phyloP scores from a whole-genome alignment of 1,140 invertebrate species.

The Wasmannia auropunctata region DNA sequence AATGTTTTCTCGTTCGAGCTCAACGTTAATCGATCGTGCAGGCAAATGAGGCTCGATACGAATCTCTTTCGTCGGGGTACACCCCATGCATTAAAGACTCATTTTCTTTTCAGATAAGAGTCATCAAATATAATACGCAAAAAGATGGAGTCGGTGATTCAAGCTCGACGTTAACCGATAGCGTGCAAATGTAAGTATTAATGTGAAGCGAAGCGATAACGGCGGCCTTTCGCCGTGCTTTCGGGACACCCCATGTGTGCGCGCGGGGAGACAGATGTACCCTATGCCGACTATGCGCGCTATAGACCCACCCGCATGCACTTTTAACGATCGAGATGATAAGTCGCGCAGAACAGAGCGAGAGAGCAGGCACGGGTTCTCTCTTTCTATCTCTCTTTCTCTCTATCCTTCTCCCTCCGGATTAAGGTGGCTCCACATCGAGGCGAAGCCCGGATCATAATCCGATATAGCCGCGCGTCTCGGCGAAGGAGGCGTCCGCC shows the following conservation, averaged over 20 bases:
- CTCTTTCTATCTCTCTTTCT: slow-evolving; percentile 14
- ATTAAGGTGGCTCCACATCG: slow-evolving; percentile 64
- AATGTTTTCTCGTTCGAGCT: not conserved
- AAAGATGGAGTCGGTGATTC: not conserved
- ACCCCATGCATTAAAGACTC: not conserved
- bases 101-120: slow-evolving; percentile 4
- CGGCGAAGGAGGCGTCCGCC: slow-evolving; percentile 19
- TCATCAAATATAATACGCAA: not conserved
- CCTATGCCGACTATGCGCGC: slow-evolving; percentile 60
- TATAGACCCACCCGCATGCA: slow-evolving; percentile 71
- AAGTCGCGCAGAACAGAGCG: slow-evolving; percentile 63
- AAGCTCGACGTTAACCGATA: not conserved
- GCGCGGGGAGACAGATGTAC: slow-evolving; percentile 67
- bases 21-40: not conserved
- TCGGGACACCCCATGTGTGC: slow-evolving; percentile 29
- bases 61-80: not conserved
- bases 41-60: not conserved
- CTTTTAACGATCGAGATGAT: slow-evolving; percentile 70
- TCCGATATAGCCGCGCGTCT: slow-evolving; percentile 25
- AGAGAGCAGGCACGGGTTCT: slow-evolving; percentile 17
- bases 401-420: slow-evolving; percentile 29
- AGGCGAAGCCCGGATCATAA: slow-evolving; percentile 33
- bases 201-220: not conserved
- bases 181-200: not conserved
- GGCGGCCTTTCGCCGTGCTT: not conserved